Evolutionary conservation across 1,140 invertebrate species (phyloP).

Genomic region (Leptinotarsa lineolata): DNA sequence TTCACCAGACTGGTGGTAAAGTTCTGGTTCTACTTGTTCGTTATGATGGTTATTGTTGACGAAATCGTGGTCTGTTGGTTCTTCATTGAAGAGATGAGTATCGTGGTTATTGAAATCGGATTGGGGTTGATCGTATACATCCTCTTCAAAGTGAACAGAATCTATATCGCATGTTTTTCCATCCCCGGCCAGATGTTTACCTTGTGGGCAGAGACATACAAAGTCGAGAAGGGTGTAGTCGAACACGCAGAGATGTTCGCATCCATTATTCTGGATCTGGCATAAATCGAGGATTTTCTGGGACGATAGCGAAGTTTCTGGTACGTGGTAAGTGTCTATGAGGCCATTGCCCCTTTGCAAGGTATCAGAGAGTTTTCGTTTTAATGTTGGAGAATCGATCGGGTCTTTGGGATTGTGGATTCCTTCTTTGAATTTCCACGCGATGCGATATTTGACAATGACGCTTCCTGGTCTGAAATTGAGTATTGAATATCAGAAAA

Average conservation of each 20-base stretch:
- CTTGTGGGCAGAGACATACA: conserved; percentile 71
- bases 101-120: neutral
- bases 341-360: conserved; percentile 59
- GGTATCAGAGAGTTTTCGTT: conserved; percentile 58
- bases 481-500: neutral
- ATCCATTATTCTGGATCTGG: conserved; percentile 73
- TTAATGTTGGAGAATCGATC: conserved; percentile 59
- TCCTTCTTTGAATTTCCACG: conserved; percentile 64
- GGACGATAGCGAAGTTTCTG: conserved; percentile 56
- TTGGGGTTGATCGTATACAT: too few relatives aligned
- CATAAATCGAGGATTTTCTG: conserved; percentile 71
- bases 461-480: conserved; percentile 66
- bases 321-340: conserved; percentile 62
- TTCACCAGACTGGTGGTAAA: neutral
- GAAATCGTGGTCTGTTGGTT: neutral
- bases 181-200: conserved; percentile 57
- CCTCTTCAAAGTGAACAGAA: neutral
- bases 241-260: conserved; percentile 76
- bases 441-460: conserved; percentile 66
- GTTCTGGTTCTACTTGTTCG: conserved; percentile 35
- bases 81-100: conserved; percentile 22
- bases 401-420: conserved; percentile 59
- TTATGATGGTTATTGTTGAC: neutral
- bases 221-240: conserved; percentile 68
- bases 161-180: conserved; percentile 58